Evolutionary conservation across 1,140 invertebrate genomes (phyloP).

Genomic region (Heliconius congener): DNA sequence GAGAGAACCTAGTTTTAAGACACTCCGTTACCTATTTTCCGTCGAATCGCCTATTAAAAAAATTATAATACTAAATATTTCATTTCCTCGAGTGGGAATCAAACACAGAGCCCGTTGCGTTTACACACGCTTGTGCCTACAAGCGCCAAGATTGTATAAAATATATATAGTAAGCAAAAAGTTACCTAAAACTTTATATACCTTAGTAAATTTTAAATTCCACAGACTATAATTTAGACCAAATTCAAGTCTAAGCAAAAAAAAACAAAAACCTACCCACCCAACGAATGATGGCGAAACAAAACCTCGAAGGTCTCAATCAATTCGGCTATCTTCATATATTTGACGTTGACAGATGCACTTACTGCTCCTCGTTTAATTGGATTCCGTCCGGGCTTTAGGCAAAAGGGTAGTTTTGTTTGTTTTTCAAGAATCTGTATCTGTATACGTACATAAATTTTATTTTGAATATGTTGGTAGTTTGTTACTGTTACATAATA

Average conservation of each 20-base stretch:
- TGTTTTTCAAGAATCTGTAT: not conserved
- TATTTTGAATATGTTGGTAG: too few species aligned
- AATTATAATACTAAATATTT: too few species aligned
- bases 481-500: too few species aligned
- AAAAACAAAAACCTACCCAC: not conserved
- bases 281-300: conserved; percentile 2
- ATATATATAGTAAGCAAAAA: not conserved
- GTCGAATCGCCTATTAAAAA: too few species aligned
- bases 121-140: too few species aligned
- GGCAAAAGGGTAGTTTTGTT: not conserved
- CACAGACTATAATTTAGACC: not conserved
- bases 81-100: too few species aligned
- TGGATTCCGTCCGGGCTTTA: conserved; percentile 18
- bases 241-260: not conserved
- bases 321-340: conserved; percentile 16
- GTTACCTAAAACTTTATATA: not conserved
- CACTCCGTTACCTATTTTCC: too few species aligned
- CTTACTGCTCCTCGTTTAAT: conserved; percentile 15
- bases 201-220: not conserved
- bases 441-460: too few species aligned
- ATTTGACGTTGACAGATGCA: conserved; percentile 29
- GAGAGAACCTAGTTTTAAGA: too few species aligned
- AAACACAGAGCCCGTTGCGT: too few species aligned
- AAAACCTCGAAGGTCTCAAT: conserved; percentile 13
- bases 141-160: too few species aligned